Evolutionary conservation across 2,113 vertebrate species (phyloP).

Genomic region (Ceratotherium simum): DNA sequence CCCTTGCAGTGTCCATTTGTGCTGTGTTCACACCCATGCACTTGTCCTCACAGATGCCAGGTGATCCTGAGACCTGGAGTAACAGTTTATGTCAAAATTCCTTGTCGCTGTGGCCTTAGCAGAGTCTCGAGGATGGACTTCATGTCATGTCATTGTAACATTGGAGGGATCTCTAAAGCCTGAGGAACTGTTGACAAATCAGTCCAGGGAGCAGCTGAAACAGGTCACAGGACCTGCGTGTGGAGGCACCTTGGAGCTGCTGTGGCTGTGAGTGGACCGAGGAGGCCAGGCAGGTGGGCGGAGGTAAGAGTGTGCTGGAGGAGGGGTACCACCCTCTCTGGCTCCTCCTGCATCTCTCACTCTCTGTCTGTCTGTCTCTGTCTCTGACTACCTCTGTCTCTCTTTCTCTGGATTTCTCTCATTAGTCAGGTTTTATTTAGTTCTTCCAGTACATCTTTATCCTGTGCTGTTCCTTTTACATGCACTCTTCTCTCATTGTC

Average conservation of each 20-base stretch:
- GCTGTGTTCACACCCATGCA: too few species aligned
- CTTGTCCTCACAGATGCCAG: too few species aligned
- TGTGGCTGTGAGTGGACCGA: too few species aligned
- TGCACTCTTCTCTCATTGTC: too few species aligned
- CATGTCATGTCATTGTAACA: background rate
- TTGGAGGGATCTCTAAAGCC: background rate
- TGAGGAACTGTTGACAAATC: background rate
- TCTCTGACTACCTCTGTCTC: background rate
- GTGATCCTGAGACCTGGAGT: too few species aligned
- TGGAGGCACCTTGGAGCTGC: background rate
- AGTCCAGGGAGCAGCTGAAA: background rate
- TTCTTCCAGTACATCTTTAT: background rate
- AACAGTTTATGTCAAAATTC: background rate
- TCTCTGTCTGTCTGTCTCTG: too few species aligned
- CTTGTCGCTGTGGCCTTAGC: too few species aligned
- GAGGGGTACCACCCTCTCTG: background rate
- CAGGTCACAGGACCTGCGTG: background rate
- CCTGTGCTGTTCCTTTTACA: background rate
- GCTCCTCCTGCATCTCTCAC: too few species aligned
- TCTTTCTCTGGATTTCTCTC: background rate
- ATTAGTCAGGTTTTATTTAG: accelerated
- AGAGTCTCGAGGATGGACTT: background rate
- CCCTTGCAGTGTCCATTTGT: too few species aligned
- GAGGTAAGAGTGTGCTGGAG: background rate
- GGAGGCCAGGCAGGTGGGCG: background rate